Percentiles rank a stretch among this genome's conserved stretches.
These are phyloP conservation scores for Notiomystis cincta DNA, from an alignment of 2,113 vertebrate species.

Conservation along the genomic window DNA sequence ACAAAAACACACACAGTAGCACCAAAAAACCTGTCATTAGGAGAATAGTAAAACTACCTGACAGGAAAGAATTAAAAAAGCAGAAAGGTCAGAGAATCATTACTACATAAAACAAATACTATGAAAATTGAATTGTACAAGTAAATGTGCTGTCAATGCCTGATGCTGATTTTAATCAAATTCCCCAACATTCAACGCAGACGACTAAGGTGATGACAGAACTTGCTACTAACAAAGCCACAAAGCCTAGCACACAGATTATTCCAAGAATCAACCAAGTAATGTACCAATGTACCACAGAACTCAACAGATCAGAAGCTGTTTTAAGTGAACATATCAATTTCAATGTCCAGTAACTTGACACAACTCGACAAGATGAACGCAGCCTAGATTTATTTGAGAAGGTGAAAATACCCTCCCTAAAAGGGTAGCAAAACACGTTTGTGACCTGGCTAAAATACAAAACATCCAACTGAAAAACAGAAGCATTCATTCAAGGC, in stretches of 20 bases:
- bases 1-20: neutral
- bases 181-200: neutral
- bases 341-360: neutral
- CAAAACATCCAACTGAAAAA: neutral
- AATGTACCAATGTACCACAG: neutral
- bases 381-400: neutral
- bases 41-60: neutral
- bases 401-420: neutral
- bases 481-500: neutral
- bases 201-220: neutral
- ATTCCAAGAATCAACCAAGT: neutral
- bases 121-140: neutral
- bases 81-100: neutral
- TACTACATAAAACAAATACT: neutral
- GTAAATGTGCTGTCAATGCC: fast-evolving
- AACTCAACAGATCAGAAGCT: neutral
- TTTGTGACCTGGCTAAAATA: neutral
- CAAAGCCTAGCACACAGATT: neutral
- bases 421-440: neutral
- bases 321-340: neutral
- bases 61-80: neutral
- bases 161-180: neutral
- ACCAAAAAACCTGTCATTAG: neutral
- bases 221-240: neutral
- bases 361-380: neutral